Percentiles rank a stretch among this genome's conserved stretches.
These are phyloP conservation scores for Caenorhabditis japonica DNA, from an alignment of 2,888 invertebrate genomes.

Conservation along the genomic window DNA sequence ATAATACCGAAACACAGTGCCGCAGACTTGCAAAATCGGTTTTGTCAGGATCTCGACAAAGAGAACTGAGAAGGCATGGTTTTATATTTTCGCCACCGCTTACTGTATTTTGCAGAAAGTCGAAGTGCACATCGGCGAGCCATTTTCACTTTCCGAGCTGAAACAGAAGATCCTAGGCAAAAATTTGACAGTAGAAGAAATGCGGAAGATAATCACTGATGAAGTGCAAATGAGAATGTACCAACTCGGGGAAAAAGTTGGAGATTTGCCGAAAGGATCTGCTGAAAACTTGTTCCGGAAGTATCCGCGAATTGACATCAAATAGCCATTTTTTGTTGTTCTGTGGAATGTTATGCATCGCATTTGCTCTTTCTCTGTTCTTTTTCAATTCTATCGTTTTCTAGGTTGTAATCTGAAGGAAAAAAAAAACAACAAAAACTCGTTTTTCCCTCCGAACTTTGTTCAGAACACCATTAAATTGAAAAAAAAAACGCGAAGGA, in stretches of 20 bases:
- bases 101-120: constrained; percentile 63
- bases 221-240: constrained; percentile 67
- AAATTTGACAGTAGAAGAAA: constrained; percentile 53
- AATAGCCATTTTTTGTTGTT: constrained; percentile 6
- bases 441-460: too few species aligned
- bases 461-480: too few species aligned
- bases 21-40: too few species aligned
- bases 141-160: constrained; percentile 61
- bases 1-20: too few species aligned
- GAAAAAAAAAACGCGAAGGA: too few species aligned
- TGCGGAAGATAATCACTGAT: constrained; percentile 71
- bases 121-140: constrained; percentile 67
- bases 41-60: too few species aligned
- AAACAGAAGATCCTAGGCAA: constrained; percentile 19
- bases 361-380: background rate
- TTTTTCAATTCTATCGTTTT: too few species aligned
- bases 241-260: constrained; percentile 61
- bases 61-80: too few species aligned
- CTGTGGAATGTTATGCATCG: too few species aligned
- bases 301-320: constrained; percentile 28
- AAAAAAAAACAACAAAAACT: too few species aligned
- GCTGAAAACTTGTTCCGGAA: constrained; percentile 7
- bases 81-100: too few species aligned
- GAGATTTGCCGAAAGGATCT: constrained; percentile 54
- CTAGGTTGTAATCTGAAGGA: too few species aligned